Base-by-base conservation (phyloP, 2,888 invertebrate genomes). In the Desoria tigrina region DNA sequence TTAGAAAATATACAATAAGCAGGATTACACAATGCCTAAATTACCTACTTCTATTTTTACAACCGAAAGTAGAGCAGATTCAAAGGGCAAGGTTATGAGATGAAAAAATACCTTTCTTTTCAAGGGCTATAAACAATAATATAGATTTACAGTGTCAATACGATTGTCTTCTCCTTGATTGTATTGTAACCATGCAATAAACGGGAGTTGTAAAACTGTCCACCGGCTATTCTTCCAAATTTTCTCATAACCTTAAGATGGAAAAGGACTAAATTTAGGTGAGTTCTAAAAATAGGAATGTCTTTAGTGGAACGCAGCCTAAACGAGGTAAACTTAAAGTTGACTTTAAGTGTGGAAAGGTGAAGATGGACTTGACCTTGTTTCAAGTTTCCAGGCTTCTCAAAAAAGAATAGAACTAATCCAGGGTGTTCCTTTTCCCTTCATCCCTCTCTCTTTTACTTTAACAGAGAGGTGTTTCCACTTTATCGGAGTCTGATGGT, bases 291-390 rank as follows among this genome's bases (percentile, higher is more conserved):
- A 57, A 57, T 57, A 57, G 56, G 39, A 57, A 57, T 55, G n/a
- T 32, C 39, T 23, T 39, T 42, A 9, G 24, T 42, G 37, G n/a
- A 32, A 39, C 21, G 56, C 37, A 24, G 37, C 18, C 23, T 37
- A 4, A 16, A 55, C 7, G n/a, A 55, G 21, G 53, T 53, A 53
- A 26, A 53, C 53, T 32, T 4, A 32, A 11, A 32, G 32, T 32
- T 32, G 32, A 32, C 32, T 32, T 32, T 32, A 32, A 32, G 32
- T 32, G 32, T 32, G 4, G 6, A 32, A 32, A 32, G 32, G 32
- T 32, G 32, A 32, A 59, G 68, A 62, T 63, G 54, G 68, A 65
- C 66, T 65, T 71, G 71, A 71, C 71, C 71, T 71, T 71, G 68
- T 71, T 66, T 49, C 28, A 58, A 26, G 26, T 16, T 18, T 42